A percentile compares a stretch with the other conserved stretches of the same genome.
Evolutionary conservation across 2,797 vertebrate species (phyloP).

Genomic region (Bucorvus abyssinicus): DNA sequence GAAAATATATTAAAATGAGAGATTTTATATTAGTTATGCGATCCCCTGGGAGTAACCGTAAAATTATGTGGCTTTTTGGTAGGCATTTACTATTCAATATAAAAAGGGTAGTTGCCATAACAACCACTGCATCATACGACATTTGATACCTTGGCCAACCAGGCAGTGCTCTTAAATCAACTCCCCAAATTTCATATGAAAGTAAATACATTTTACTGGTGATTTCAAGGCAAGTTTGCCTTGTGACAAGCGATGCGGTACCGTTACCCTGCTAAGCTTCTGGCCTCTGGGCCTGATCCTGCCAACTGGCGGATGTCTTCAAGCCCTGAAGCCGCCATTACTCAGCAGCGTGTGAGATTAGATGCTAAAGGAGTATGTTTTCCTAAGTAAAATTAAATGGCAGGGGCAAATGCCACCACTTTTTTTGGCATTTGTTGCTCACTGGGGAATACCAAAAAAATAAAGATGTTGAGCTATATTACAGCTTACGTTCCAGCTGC

Average conservation of each 20-base stretch:
- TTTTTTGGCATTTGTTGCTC: neutral
- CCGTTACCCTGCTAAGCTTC: neutral
- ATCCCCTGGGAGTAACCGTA: constrained; percentile 45
- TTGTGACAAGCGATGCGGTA: neutral
- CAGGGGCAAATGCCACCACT: constrained; percentile 3
- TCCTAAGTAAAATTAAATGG: neutral
- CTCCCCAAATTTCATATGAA: constrained; percentile 52
- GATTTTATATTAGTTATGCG: constrained; percentile 57
- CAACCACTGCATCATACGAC: constrained; percentile 46
- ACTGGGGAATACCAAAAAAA: neutral
- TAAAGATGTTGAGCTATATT: neutral
- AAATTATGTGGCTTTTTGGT: constrained; percentile 61
- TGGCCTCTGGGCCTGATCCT: neutral
- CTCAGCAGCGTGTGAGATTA: neutral
- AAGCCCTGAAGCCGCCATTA: neutral
- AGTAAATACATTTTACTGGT: constrained; percentile 36
- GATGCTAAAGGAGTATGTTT: neutral
- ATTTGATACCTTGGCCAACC: constrained; percentile 40
- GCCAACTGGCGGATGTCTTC: neutral
- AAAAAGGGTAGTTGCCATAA: constrained; percentile 42
- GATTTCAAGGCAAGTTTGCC: constrained; percentile 5
- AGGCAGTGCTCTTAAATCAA: constrained; percentile 57
- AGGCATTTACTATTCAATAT: constrained; percentile 59
- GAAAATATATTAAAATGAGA: constrained; percentile 50
- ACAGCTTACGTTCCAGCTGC: neutral